Evolutionary conservation across 2,888 invertebrate genomes (phyloP).

Genomic region (Drosophila fungiperda): DNA sequence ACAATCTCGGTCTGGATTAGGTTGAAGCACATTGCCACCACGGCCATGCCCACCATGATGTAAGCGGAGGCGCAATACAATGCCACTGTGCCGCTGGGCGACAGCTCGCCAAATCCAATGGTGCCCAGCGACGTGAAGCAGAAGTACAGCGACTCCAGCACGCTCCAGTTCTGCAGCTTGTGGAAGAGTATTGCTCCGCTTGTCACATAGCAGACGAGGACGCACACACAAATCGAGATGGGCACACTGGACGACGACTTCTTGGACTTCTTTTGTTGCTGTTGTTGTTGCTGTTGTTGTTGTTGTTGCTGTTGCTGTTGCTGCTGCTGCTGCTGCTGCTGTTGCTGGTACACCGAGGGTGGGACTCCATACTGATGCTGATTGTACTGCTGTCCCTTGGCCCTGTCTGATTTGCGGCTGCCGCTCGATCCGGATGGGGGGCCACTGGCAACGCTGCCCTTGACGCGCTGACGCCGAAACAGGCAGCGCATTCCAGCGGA

Average conservation of each 20-base stretch:
- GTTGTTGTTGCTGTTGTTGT: slow-evolving; percentile 49
- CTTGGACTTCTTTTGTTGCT: slow-evolving; percentile 39
- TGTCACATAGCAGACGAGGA: slow-evolving; percentile 94
- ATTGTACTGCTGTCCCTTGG: slow-evolving; percentile 42
- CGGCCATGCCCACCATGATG: slow-evolving; percentile 93
- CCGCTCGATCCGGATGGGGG: slow-evolving; percentile 36
- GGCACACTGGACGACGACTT: slow-evolving; percentile 88
- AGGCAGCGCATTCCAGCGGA: slow-evolving; percentile 91
- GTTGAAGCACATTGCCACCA: slow-evolving; percentile 95
- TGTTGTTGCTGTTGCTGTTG: slow-evolving; percentile 50
- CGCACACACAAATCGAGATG: slow-evolving; percentile 92
- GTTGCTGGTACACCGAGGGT: slow-evolving; percentile 67
- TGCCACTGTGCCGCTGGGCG: slow-evolving; percentile 89
- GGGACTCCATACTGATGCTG: slow-evolving; percentile 65
- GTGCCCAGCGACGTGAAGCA: slow-evolving; percentile 92
- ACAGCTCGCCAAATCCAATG: slow-evolving; percentile 93
- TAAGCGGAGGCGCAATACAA: slow-evolving; percentile 92
- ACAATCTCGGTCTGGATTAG: slow-evolving; percentile 92
- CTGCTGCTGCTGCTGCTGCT: slow-evolving; percentile 54
- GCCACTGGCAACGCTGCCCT: slow-evolving; percentile 68
- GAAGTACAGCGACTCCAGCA: slow-evolving; percentile 94
- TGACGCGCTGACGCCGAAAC: slow-evolving; percentile 86
- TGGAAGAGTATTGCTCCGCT: slow-evolving; percentile 96
- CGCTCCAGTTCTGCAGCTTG: slow-evolving; percentile 95
- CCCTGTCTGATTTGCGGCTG: slow-evolving; percentile 59